Conservation (phyloP, 1,140 invertebrate genomes). For the Drosophila ironensis region DNA sequence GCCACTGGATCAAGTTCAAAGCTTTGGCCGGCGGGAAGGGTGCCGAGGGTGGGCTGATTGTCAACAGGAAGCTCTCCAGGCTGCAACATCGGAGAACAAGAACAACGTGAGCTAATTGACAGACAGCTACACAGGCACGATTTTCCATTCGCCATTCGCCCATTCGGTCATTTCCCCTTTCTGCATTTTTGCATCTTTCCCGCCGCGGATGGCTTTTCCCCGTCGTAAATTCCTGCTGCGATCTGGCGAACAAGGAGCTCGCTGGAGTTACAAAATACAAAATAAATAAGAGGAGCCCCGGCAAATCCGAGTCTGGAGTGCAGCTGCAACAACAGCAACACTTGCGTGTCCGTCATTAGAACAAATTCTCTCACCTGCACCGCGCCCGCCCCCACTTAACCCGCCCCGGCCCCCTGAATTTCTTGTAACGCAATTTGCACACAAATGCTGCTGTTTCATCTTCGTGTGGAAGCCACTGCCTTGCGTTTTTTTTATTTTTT, state of each 20-base stretch:
- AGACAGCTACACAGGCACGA: slow-evolving; percentile 63
- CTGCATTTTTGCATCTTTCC: slow-evolving; percentile 11
- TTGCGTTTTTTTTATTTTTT: slow-evolving; percentile 10
- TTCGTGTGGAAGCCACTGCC: slow-evolving; percentile 53
- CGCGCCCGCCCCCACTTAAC: not conserved
- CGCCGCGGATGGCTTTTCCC: not conserved
- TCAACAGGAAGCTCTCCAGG: slow-evolving; percentile 26
- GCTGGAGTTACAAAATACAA: slow-evolving; percentile 12
- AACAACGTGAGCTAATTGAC: slow-evolving; percentile 73
- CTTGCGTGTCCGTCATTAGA: slow-evolving; percentile 79
- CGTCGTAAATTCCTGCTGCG: slow-evolving; percentile 26
- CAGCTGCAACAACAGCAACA: slow-evolving; percentile 27
- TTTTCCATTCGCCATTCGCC: slow-evolving; percentile 40
- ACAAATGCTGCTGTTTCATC: slow-evolving; percentile 74
- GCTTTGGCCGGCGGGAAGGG: not conserved
- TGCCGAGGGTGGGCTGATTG: slow-evolving; percentile 6
- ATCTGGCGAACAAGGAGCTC: slow-evolving; percentile 64
- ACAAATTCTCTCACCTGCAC: slow-evolving; percentile 76
- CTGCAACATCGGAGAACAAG: slow-evolving; percentile 27
- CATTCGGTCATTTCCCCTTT: no score
- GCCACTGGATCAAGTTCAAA: slow-evolving; percentile 2
- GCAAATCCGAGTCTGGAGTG: not conserved
- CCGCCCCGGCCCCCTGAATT: slow-evolving; percentile 4
- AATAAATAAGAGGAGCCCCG: slow-evolving; percentile 4
- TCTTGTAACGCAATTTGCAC: slow-evolving; percentile 79